These are phyloP conservation scores for Lineus longissimus DNA, from an alignment of 1,140 invertebrate genomes.

Conservation along the genomic window DNA sequence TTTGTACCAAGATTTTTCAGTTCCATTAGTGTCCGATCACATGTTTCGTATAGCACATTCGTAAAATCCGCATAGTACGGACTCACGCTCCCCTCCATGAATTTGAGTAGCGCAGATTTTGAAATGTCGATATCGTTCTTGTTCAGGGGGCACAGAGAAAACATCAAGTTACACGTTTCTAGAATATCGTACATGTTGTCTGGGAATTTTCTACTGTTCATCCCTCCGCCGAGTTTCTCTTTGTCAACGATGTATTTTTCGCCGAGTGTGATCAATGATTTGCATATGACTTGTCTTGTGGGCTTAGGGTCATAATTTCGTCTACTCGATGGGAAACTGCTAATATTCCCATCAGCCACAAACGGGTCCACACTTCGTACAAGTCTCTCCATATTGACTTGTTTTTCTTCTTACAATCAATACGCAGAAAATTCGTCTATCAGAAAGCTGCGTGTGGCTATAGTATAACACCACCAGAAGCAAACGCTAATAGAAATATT, in stretches of 20 bases:
- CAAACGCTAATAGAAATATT: background rate
- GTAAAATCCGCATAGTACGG: conserved; percentile 7
- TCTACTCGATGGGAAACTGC: conserved; percentile 3
- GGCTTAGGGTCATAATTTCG: conserved; percentile 1
- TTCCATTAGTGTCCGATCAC: background rate
- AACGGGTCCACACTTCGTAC: background rate
- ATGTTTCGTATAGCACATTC: conserved; percentile 5
- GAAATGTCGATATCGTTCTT: conserved; percentile 4
- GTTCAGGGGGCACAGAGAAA: background rate
- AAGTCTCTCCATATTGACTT: background rate
- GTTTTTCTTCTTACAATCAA: background rate
- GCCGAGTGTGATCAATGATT: background rate
- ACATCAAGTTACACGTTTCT: conserved; percentile 6
- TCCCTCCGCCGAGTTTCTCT: background rate
- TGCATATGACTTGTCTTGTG: background rate
- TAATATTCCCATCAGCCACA: conserved; percentile 2
- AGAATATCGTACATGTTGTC: conserved; percentile 8
- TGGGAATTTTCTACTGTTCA: conserved; percentile 5
- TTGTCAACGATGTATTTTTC: conserved; percentile 9
- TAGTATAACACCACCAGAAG: background rate
- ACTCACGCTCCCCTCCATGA: background rate
- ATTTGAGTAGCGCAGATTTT: conserved; percentile 1
- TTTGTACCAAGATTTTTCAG: background rate
- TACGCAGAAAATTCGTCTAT: conserved; percentile 4
- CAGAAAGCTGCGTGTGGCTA: background rate